Conservation (phyloP, 2,797 vertebrate genomes). For the Podarcis lilfordi region DNA sequence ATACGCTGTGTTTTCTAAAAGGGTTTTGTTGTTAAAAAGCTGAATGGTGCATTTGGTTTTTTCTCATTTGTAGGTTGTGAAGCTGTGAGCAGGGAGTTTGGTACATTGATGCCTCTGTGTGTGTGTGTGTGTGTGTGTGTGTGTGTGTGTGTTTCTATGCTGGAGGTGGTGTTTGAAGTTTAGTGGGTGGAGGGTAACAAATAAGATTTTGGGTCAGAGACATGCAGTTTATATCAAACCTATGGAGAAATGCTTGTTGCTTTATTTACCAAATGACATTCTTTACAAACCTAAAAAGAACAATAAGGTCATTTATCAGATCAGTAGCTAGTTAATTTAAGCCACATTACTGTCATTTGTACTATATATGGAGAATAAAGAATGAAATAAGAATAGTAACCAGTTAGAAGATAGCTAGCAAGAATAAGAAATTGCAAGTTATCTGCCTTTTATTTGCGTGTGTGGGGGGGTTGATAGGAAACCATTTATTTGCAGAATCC, state of each 20-base stretch:
- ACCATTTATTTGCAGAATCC: slow-evolving; percentile 2
- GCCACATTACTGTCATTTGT: background rate
- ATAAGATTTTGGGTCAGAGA: slow-evolving; percentile 55
- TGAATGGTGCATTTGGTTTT: slow-evolving; percentile 6
- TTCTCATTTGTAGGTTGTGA: slow-evolving; percentile 46
- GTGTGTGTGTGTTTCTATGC: background rate
- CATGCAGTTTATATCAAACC: slow-evolving; percentile 48
- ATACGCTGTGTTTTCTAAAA: slow-evolving; percentile 54
- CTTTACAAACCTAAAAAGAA: slow-evolving; percentile 25
- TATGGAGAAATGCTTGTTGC: background rate
- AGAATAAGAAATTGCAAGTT: slow-evolving; percentile 25
- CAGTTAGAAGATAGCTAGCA: slow-evolving; percentile 14
- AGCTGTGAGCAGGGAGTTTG: slow-evolving; percentile 51
- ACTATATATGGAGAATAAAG: slow-evolving; percentile 11
- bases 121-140: background rate
- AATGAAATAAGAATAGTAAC: slow-evolving; percentile 23
- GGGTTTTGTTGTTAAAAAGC: slow-evolving; percentile 25
- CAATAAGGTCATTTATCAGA: background rate
- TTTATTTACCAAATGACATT: slow-evolving; percentile 26
- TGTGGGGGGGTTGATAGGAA: background rate
- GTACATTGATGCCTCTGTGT: slow-evolving; percentile 48
- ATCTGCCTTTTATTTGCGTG: background rate
- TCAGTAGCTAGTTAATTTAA: background rate
- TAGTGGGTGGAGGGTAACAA: slow-evolving; percentile 63
- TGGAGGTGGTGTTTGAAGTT: slow-evolving; percentile 66